Evolutionary conservation across 2,113 vertebrate genomes (phyloP), one percentile per base, ranked within the genome.

Genomic region (Bufo bufo): DNA sequence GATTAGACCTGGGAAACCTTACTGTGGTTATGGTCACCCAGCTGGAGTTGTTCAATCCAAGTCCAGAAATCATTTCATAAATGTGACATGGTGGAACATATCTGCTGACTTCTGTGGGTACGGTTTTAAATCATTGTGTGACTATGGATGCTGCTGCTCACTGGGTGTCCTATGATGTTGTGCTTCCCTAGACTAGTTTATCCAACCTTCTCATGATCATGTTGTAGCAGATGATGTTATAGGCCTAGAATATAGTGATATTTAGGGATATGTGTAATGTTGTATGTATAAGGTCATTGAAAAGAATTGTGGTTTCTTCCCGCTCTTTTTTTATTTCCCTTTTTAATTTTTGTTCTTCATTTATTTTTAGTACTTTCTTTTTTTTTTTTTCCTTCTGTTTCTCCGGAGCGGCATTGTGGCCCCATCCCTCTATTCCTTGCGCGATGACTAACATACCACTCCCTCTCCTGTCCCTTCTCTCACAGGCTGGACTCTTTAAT

Each of bases 401-500:
- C n/a, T 58, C 19, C 43, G n/a, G 80, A 77, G 58, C 59, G 71
- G 80, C 71, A 58, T 11, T 79, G 47, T 77, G n/a, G 82, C 63
- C 79, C 80, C 50, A 43, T 47, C 77, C 23, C 54, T 49, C n/a
- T 56, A 77, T 58, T 58, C 80, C 81, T 75, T 78, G 79, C 54
- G 56, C 66, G 4, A 52, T 49, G 79, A 95, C 95, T 95, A 95
- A 95, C 93, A 92, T 94, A 90, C 94, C 95, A 95, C 94, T 75
- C 94, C 95, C 94, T 93, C 94, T 94, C 92, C 94, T 92, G 94
- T 92, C 92, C 47, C 92, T 96, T 94, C 94, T 94, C 94, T 89
- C 89, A 74, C 97, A 99, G 97, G 96, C 97, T 98, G 94, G 97
- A 99, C 97, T 98, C 98, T 95, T 96, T 99, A 96, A 97, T 98